These are phyloP conservation scores for Platysteira castanea DNA, from an alignment of 2,113 vertebrate genomes.

Conservation along the genomic window DNA sequence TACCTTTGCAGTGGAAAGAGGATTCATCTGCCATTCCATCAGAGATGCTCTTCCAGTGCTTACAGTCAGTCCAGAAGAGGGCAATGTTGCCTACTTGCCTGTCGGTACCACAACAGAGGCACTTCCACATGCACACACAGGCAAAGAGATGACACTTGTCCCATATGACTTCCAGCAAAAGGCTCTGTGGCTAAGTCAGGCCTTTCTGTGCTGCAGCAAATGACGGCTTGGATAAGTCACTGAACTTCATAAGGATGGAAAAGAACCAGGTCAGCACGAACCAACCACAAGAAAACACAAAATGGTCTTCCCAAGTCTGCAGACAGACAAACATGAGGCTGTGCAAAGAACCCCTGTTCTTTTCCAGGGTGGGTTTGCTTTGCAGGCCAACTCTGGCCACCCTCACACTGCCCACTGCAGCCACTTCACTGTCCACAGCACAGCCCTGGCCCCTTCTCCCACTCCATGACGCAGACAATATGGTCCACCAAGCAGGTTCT, in stretches of 20 bases:
- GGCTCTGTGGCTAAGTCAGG: background rate
- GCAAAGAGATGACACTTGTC: background rate
- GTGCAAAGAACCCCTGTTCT: background rate
- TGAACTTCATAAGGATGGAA: background rate
- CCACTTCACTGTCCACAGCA: background rate
- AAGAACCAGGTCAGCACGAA: background rate
- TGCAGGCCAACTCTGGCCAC: background rate
- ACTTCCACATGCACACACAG: accelerated
- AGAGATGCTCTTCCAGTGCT: background rate
- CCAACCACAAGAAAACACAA: background rate
- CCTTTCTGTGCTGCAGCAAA: background rate
- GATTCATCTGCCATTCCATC: background rate
- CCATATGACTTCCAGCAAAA: background rate
- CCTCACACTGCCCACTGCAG: background rate
- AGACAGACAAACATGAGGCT: background rate
- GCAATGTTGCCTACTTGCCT: slow-evolving; percentile 29
- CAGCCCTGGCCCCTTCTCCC: background rate
- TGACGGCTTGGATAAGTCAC: background rate
- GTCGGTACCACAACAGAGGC: accelerated
- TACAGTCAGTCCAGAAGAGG: slow-evolving; percentile 34
- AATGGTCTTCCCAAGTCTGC: background rate
- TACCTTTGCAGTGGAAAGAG: background rate
- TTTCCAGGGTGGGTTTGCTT: background rate
- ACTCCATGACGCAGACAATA: background rate
- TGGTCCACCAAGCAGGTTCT: background rate